These are phyloP conservation scores for Brenthis ino DNA, from an alignment of 2,888 invertebrate genomes.

Conservation along the genomic window DNA sequence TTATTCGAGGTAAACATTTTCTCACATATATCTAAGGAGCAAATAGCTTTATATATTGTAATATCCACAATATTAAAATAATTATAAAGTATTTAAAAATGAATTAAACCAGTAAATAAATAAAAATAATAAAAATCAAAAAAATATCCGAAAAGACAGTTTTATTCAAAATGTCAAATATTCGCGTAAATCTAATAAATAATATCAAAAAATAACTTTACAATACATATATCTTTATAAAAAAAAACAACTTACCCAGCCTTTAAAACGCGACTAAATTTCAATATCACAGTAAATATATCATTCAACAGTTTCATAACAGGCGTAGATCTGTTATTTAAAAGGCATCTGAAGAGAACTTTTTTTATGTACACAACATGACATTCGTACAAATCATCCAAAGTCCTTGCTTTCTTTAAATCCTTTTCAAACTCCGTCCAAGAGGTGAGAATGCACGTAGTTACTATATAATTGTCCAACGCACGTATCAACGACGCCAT, in stretches of 20 bases:
- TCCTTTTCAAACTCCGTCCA: constrained; percentile 89
- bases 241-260: constrained; percentile 62
- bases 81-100: no score
- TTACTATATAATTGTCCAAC: constrained; percentile 89
- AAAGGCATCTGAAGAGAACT: constrained; percentile 87
- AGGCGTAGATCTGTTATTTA: constrained; percentile 86
- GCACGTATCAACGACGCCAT: constrained; percentile 90
- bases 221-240: no score
- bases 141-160: no score
- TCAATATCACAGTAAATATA: constrained; percentile 87
- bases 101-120: no score
- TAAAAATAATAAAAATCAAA: no score
- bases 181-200: no score
- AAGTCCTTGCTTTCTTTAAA: constrained; percentile 83
- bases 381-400: constrained; percentile 88
- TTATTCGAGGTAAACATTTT: no score
- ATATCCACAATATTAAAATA: no score
- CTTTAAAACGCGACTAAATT: constrained; percentile 85
- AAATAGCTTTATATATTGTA: no score
- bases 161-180: not conserved
- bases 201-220: no score
- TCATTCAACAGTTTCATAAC: constrained; percentile 87
- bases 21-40: no score
- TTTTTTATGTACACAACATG: constrained; percentile 89
- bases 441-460: constrained; percentile 87